Evolutionary conservation across 2,113 vertebrate genomes (phyloP).

Genomic region (Halichoerus grypus): DNA sequence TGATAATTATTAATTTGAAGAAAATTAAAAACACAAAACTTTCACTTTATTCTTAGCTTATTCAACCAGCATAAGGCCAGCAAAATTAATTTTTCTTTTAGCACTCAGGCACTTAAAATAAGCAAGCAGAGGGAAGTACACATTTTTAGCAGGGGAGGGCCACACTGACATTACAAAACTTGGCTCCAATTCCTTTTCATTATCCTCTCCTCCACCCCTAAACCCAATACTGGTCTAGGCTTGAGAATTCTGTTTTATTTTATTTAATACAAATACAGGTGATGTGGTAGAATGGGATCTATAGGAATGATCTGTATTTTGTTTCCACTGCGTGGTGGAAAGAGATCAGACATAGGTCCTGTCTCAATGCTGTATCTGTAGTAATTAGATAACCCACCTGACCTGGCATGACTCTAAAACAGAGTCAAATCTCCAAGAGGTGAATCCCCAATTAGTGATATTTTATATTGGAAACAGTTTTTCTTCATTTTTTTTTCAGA

Average conservation of each 20-base stretch:
- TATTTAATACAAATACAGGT: background rate
- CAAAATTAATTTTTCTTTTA: background rate
- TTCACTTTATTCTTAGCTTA: background rate
- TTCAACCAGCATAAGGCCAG: background rate
- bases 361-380: fast-evolving
- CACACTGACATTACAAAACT: too few species aligned
- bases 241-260: background rate
- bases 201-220: background rate
- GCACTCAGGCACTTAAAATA: background rate
- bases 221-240: fast-evolving
- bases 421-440: background rate
- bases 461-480: background rate
- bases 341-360: background rate
- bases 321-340: background rate
- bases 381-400: background rate
- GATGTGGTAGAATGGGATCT: too few species aligned
- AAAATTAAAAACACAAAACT: background rate
- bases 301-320: background rate
- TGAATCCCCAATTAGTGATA: background rate
- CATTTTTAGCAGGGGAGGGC: fast-evolving
- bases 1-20: background rate
- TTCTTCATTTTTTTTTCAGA: background rate
- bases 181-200: background rate
- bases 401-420: background rate
- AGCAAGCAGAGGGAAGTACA: background rate